These are phyloP conservation scores for Tenthredo amoena DNA, from an alignment of 2,888 invertebrate genomes.

Conservation along the genomic window DNA sequence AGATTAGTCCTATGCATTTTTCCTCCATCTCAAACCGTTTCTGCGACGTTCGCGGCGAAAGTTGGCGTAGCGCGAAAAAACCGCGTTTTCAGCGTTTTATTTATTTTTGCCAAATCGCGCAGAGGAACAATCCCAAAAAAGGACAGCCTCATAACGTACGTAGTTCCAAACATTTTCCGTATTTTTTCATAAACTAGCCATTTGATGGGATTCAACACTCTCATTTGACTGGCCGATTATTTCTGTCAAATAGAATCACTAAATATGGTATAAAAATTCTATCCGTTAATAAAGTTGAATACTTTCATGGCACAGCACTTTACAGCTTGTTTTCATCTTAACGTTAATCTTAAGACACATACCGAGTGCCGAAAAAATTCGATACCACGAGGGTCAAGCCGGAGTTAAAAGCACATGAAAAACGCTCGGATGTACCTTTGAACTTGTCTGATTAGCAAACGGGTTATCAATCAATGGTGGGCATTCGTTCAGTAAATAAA, in stretches of 20 bases:
- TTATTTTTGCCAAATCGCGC: neutral
- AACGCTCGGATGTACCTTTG: too few relatives aligned
- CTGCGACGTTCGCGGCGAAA: neutral
- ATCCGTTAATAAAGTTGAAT: neutral
- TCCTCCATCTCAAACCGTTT: neutral
- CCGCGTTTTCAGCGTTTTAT: neutral
- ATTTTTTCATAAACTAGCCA: neutral
- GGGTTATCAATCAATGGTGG: neutral
- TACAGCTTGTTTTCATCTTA: neutral
- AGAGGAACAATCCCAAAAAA: neutral
- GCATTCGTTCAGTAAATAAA: neutral
- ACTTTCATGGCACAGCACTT: neutral
- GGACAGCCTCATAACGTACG: neutral
- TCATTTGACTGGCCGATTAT: neutral
- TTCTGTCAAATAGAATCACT: neutral
- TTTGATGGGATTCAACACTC: neutral
- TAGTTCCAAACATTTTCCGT: neutral
- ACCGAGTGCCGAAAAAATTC: neutral
- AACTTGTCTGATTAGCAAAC: neutral
- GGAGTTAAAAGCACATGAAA: too few relatives aligned
- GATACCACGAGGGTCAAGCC: neutral
- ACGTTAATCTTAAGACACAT: neutral
- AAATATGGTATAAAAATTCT: neutral
- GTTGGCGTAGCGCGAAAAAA: neutral
- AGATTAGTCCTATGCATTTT: constrained; percentile 20